A percentile compares a stretch with the other conserved stretches of the same genome.
Conservation (phyloP, 30 jellyfish, hydroid and myxozoan genomes). For the Clytia hemisphaerica region DNA sequence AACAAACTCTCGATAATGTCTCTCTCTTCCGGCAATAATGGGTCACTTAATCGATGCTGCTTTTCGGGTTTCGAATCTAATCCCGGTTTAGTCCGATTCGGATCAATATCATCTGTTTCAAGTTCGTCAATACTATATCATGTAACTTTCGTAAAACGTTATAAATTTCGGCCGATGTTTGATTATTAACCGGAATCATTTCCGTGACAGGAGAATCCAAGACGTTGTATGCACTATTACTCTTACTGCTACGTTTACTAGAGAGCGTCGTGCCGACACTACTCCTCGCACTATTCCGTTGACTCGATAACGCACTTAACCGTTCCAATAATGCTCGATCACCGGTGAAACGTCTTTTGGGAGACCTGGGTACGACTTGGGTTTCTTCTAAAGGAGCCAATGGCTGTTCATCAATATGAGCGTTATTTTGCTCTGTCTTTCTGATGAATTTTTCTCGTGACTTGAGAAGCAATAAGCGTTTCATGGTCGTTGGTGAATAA, state of each 20-base stretch:
- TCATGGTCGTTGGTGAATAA: conserved; percentile 4
- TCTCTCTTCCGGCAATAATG: conserved; percentile 23
- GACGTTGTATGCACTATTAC: neutral
- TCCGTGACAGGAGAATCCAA: neutral
- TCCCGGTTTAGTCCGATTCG: neutral
- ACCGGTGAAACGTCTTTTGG: too few relatives aligned
- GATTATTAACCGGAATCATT: too few relatives aligned
- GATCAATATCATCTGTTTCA: neutral
- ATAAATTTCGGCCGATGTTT: neutral
- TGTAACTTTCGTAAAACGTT: neutral
- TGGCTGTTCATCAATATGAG: neutral
- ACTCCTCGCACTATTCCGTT: conserved; percentile 1
- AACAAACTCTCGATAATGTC: neutral
- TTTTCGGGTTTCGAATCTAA: neutral
- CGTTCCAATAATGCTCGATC: conserved; percentile 23
- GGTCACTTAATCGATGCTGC: conserved; percentile 16
- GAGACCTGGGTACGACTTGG: neutral
- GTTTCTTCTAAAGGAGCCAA: neutral
- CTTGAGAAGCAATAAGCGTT: neutral
- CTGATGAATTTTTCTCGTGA: conserved; percentile 14
- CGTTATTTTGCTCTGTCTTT: neutral
- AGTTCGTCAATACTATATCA: neutral
- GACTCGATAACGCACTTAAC: conserved; percentile 25
- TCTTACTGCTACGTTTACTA: neutral
- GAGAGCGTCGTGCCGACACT: neutral